Base-by-base conservation (phyloP, 2,797 vertebrate species). In the Caiman crocodilus region DNA sequence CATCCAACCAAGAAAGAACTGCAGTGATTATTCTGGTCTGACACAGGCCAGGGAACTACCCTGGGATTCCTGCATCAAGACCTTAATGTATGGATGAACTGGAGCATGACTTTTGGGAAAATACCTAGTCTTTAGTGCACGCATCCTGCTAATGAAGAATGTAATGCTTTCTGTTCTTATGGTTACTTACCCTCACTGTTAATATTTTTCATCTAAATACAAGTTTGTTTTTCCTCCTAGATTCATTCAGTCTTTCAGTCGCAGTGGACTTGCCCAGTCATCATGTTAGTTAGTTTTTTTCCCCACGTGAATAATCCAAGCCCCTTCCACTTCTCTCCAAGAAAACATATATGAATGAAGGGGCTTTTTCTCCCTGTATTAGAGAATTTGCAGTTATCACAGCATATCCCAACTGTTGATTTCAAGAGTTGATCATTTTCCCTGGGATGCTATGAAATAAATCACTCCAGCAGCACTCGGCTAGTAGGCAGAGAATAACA, bases 131-230 rank as follows among this genome's bases (percentile, higher is more conserved):
- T 65, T 30, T 4, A 84, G 90, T 92, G 65, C 83, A 91, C 88
- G 15, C 26, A 3, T 85, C n/a, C 50, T 77, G 61, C 4, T 3
- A 32, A 17, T 61, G 60, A 23, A 84, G 82, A 56, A 56, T 18
- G 23, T 57, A 28, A 18, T 42, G 25, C 59, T 75, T 63, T 95
- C 89, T 90, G 79, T 92, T 94, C 0, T 0, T 59, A 35, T 75
- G 5, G n/a, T 76, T 93, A 85, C 90, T 90, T 90, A 85, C 50
- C 4, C 10, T 93, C 12, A 1, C 57, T 87, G 84, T 90, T 94
- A 93, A 95, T 96, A 96, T 63, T 71, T 26, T 81, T 89, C 78
- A 86, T 73, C 87, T 90, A 90, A 91, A 85, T 88, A 79, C 71
- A 79, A 88, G 65, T 90, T 82, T 89, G 0, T 92, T 84, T 92